phyloP scores from a whole-genome alignment of 2,888 invertebrate species.

The Agrilus mali region DNA sequence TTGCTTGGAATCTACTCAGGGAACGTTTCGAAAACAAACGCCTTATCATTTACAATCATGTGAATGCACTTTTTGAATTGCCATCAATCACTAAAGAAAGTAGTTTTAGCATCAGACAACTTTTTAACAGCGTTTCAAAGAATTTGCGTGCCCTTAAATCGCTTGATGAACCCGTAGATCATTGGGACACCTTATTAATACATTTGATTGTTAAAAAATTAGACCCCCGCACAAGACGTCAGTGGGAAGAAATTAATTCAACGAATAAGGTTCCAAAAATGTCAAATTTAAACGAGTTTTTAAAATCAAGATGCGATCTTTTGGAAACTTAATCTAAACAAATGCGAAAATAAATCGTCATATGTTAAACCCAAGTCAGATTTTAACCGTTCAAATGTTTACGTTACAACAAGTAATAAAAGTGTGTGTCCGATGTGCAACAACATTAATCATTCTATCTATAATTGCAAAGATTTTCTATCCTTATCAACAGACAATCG shows the following conservation, averaged over 20 bases:
- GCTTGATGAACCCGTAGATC: not conserved
- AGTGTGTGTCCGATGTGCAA: too few species aligned
- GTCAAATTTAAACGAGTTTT: not conserved
- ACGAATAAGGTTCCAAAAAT: too few species aligned
- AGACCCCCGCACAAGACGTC: not conserved
- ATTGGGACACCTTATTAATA: not conserved
- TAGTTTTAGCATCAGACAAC: conserved; percentile 1
- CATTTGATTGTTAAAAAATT: not conserved
- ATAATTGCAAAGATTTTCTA: conserved; percentile 5
- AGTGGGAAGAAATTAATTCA: not conserved
- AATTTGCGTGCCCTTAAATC: too few species aligned
- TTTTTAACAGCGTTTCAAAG: too few species aligned
- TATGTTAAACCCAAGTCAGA: too few species aligned
- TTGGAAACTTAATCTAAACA: not conserved
- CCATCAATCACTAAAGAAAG: conserved; percentile 1
- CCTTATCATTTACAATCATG: conserved; percentile 12
- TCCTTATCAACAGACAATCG: conserved; percentile 2
- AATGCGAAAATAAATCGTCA: not conserved
- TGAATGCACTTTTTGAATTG: conserved; percentile 11
- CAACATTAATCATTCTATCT: not conserved
- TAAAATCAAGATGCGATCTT: not conserved
- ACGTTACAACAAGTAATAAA: too few species aligned
- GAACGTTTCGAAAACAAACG: conserved; percentile 13
- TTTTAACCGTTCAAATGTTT: too few species aligned
- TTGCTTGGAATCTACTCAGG: conserved; percentile 12